Base-by-base conservation (phyloP, 2,888 invertebrate species). In the Megastigmus dorsalis region DNA sequence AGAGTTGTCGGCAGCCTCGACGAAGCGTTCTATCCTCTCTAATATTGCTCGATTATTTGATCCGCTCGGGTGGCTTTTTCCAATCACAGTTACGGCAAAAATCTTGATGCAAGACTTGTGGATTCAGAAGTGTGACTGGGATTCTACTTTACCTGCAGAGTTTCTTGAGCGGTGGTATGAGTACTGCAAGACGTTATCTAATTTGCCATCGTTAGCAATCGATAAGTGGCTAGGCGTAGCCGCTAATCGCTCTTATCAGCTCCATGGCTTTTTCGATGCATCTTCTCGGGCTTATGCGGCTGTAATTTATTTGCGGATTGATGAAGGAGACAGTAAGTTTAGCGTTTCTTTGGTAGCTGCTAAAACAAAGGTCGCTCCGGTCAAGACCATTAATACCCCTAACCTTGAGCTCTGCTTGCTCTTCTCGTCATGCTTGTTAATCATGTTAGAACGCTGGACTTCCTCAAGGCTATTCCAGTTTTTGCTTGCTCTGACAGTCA, bases 401-500 rank as follows among this genome's bases (percentile, higher is more conserved):
- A 73, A 74, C 23, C 52, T 78, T 7, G 77, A 79, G 50, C 67
- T 79, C 13, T 75, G 68, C 36, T 75, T 68, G 10, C 66, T 3
- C 65, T 77, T 3, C 54, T 78, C 5, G 69, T 77, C 1, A 52
- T 68, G 10, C 57, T 76, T 4, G 18, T 76, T 18, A 3, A 45
- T 2, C 48, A 74, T 18, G 55, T 76, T 3, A 43, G 45, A 41
- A 55, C 63, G 13, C 13, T 74, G 1, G 50, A 74, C 13, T 57
- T 55, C 23, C 41, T 76, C n/a, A 15, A 36, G 18, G 0, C 7
- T 2, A 26, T 45, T 13, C 70, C 73, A n/a, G 43, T 78, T 15
- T 50, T 33, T 20, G 54, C 59, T 6, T 79, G 75, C 79, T 76
- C 82, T 0, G 82, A 82, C 67, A 82, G 82, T 33, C 76, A 79